Percentiles rank a stretch among this genome's conserved stretches.
phyloP scores from a whole-genome alignment of 2,113 vertebrate genomes.

The Pseudorectes ferrugineus region DNA sequence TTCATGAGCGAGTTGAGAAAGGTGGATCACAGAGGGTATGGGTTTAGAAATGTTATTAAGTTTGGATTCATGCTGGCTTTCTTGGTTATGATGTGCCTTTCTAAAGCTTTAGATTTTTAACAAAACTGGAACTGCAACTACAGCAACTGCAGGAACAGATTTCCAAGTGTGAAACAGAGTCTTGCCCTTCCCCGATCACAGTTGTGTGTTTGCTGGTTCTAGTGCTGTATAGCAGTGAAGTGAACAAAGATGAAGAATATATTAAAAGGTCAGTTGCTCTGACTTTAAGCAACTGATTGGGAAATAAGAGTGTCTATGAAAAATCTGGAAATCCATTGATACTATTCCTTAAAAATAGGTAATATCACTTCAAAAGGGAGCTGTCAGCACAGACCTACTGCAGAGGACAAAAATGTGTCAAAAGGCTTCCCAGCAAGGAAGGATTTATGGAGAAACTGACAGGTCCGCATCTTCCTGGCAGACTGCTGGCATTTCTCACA shows the following conservation, averaged over 20 bases:
- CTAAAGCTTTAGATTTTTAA: background rate
- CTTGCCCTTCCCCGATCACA: background rate
- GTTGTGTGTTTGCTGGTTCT: background rate
- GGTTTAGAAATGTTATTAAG: conserved; percentile 43
- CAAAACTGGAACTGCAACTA: background rate
- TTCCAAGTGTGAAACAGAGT: background rate
- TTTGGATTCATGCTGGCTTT: conserved; percentile 28
- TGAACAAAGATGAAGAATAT: background rate
- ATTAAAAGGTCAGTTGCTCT: background rate
- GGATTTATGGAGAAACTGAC: background rate
- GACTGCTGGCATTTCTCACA: background rate
- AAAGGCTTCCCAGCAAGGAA: background rate
- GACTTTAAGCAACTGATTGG: background rate
- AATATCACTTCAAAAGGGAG: background rate
- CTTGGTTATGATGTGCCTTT: background rate
- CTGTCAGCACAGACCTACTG: background rate
- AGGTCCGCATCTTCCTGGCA: background rate
- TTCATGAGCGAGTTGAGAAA: background rate
- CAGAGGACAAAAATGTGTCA: background rate
- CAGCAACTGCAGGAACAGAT: background rate
- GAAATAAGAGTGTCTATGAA: background rate
- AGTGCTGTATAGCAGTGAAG: background rate
- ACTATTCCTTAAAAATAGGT: background rate
- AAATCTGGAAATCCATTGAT: background rate
- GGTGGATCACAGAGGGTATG: background rate